Conservation (phyloP, 2,113 vertebrate species). For the Corythaeola cristata region DNA sequence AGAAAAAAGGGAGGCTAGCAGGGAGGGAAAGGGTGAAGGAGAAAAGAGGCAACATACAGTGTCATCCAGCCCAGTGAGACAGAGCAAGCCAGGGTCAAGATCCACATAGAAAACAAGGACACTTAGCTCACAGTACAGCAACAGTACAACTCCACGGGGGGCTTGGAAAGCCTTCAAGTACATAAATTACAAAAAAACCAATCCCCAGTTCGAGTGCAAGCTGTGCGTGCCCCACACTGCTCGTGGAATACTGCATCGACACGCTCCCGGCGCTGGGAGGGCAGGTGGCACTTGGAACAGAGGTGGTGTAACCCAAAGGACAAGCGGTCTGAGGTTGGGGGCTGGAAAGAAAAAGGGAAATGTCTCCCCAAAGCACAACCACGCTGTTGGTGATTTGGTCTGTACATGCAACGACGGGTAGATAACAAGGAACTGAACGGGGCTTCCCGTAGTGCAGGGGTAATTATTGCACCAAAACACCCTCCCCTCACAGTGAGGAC, state of each 20-base stretch:
- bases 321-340: background rate
- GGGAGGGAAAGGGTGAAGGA: background rate
- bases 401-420: slow-evolving; percentile 52
- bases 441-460: slow-evolving; percentile 45
- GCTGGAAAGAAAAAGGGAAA: slow-evolving; percentile 31
- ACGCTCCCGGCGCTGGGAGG: slow-evolving; percentile 31
- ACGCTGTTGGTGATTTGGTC: slow-evolving; percentile 15
- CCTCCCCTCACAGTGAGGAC: slow-evolving; percentile 17
- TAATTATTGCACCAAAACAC: slow-evolving; percentile 59
- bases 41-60: slow-evolving; percentile 66
- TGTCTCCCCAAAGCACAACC: slow-evolving; percentile 32
- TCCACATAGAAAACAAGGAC: slow-evolving; percentile 66
- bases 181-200: slow-evolving; percentile 47
- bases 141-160: slow-evolving; percentile 39
- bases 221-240: slow-evolving; percentile 32
- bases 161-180: slow-evolving; percentile 65
- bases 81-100: slow-evolving; percentile 69
- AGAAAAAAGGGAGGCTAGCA: slow-evolving; percentile 42
- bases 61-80: slow-evolving; percentile 72
- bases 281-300: slow-evolving; percentile 42
- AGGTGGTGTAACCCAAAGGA: slow-evolving; percentile 13
- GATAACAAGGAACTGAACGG: slow-evolving; percentile 22
- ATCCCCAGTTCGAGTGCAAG: slow-evolving; percentile 48
- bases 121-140: slow-evolving; percentile 69
- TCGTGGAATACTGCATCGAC: slow-evolving; percentile 68